Conservation (phyloP, 2,888 invertebrate genomes). For the Sisyra terminalis region DNA sequence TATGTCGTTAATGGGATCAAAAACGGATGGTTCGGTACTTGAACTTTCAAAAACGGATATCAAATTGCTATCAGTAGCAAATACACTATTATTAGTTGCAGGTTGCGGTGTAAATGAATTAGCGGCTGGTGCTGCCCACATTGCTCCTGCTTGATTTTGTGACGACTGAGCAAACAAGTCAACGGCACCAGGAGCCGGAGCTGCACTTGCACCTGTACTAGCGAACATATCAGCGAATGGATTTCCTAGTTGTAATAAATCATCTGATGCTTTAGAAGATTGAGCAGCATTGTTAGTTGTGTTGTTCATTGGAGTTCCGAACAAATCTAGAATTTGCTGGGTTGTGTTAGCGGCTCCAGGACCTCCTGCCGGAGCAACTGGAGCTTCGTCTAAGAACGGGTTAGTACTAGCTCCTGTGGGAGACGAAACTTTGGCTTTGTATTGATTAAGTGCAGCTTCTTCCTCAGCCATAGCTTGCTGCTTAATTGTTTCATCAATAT, state of each 20-base stretch:
- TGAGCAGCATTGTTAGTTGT: slow-evolving; percentile 20
- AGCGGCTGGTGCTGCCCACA: neutral
- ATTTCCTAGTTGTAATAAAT: slow-evolving; percentile 67
- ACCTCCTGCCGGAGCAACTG: slow-evolving; percentile 26
- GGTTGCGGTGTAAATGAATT: neutral
- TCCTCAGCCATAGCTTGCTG: slow-evolving; percentile 89
- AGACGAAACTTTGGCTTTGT: slow-evolving; percentile 77
- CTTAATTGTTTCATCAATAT: slow-evolving; percentile 70
- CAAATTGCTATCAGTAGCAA: slow-evolving; percentile 26
- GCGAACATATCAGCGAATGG: slow-evolving; percentile 69
- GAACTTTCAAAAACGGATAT: slow-evolving; percentile 31
- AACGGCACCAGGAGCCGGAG: neutral
- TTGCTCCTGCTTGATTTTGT: neutral
- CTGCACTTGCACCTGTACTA: slow-evolving; percentile 14
- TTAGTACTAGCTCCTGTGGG: slow-evolving; percentile 56
- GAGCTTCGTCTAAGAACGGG: slow-evolving; percentile 48
- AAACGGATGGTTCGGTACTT: slow-evolving; percentile 27
- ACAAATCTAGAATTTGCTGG: slow-evolving; percentile 60
- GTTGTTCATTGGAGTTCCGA: slow-evolving; percentile 35
- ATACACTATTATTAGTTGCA: slow-evolving; percentile 8
- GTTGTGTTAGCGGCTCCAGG: slow-evolving; percentile 20
- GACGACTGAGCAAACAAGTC: slow-evolving; percentile 1
- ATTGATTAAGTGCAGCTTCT: slow-evolving; percentile 87
- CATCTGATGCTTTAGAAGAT: slow-evolving; percentile 61
- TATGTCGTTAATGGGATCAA: slow-evolving; percentile 42